phyloP scores from a whole-genome alignment of 1,140 invertebrate genomes.

The Nasonia vitripennis region DNA sequence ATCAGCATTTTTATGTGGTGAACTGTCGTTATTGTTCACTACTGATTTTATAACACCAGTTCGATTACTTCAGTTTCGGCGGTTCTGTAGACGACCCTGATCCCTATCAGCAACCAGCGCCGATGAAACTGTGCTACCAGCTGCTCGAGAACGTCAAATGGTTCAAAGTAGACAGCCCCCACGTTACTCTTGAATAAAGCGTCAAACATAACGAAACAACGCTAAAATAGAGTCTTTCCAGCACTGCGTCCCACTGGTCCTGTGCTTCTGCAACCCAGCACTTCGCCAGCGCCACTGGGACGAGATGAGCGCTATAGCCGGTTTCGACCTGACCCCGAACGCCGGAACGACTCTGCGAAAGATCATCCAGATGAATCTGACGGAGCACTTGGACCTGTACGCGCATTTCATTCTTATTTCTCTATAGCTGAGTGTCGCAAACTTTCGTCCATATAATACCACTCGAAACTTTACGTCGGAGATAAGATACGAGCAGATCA shows the following conservation, averaged over 20 bases:
- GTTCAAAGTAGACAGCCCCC: conserved; percentile 77
- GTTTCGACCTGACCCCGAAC: conserved; percentile 89
- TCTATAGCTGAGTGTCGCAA: too few relatives aligned
- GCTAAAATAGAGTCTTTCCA: conserved; percentile 58
- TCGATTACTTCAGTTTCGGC: conserved; percentile 60
- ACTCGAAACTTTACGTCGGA: neutral
- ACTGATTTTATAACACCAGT: conserved; percentile 10
- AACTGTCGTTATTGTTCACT: too few relatives aligned
- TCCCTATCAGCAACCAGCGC: conserved; percentile 84
- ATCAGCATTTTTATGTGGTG: neutral
- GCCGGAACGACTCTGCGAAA: conserved; percentile 90
- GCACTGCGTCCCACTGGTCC: conserved; percentile 85
- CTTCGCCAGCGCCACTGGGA: conserved; percentile 93
- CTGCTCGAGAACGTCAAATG: conserved; percentile 85
- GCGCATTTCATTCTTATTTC: neutral
- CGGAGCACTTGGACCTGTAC: conserved; percentile 79
- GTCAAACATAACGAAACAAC: neutral
- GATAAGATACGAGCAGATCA: conserved; percentile 84
- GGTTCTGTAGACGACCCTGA: conserved; percentile 86
- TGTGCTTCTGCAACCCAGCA: conserved; percentile 91
- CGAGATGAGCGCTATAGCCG: conserved; percentile 89
- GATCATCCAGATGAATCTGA: conserved; percentile 85
- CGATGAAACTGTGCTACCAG: conserved; percentile 84
- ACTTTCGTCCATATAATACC: neutral
- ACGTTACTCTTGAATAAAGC: neutral